Evolutionary conservation across 2,113 vertebrate genomes (phyloP).

Genomic region (Balaeniceps rex): DNA sequence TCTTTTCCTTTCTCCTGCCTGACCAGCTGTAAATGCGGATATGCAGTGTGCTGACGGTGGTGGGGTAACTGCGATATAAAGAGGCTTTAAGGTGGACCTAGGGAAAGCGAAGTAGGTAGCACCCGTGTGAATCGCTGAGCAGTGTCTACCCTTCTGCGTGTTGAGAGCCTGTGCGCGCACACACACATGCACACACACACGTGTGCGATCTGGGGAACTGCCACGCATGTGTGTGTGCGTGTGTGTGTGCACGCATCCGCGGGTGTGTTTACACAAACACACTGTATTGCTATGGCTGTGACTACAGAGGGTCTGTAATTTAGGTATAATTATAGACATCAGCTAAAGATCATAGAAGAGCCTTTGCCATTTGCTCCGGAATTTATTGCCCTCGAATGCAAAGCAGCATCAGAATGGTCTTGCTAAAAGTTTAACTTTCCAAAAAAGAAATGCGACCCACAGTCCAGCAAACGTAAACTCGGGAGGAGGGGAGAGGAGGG

Average conservation of each 20-base stretch:
- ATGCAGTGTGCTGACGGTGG: background rate
- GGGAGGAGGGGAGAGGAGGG: background rate
- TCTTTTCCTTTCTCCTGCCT: background rate
- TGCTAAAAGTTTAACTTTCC: background rate
- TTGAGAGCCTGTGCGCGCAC: background rate
- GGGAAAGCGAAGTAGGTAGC: background rate
- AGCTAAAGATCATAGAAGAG: conserved; percentile 16
- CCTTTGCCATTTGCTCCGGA: conserved; percentile 23
- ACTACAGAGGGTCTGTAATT: background rate
- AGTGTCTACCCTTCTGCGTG: background rate
- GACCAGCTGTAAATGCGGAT: background rate
- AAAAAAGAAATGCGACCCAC: background rate
- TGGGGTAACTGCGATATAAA: background rate
- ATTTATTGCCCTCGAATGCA: conserved; percentile 31
- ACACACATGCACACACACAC: background rate
- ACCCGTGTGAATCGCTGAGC: background rate
- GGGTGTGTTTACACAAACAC: background rate
- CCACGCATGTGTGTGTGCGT: background rate
- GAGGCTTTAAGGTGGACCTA: background rate
- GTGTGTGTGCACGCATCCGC: background rate
- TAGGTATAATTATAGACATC: background rate
- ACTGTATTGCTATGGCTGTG: background rate
- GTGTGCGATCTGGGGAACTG: background rate
- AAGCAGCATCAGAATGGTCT: background rate
- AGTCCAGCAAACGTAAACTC: background rate